phyloP scores from a whole-genome alignment of 2,113 vertebrate genomes.

The Antechinus stuartii region DNA sequence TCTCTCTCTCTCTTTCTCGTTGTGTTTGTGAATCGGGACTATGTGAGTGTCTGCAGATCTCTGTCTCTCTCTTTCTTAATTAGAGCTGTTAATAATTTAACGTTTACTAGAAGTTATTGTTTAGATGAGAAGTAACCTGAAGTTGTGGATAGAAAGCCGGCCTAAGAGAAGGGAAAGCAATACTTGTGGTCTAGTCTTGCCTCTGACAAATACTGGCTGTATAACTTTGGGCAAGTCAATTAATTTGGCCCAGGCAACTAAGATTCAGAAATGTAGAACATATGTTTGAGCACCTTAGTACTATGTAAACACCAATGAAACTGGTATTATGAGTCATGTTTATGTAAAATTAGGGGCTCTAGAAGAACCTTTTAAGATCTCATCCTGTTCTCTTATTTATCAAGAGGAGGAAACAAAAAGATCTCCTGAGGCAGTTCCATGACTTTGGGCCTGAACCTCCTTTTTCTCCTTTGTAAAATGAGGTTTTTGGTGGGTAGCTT shows the following conservation, averaged over 20 bases:
- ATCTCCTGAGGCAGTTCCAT: neutral
- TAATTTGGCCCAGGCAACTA: neutral
- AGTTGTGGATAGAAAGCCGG: neutral
- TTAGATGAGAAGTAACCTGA: neutral
- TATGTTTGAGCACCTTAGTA: neutral
- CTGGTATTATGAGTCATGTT: neutral
- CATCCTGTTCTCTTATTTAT: neutral
- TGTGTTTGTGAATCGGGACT: too few species aligned
- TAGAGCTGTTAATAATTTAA: neutral
- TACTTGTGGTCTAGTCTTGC: neutral
- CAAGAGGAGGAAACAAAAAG: neutral
- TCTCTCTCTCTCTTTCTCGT: neutral
- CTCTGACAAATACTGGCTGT: neutral
- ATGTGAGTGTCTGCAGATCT: too few species aligned
- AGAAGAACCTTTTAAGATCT: neutral
- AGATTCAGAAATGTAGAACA: neutral
- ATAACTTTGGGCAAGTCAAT: neutral
- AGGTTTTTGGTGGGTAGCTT: neutral
- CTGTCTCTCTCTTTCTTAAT: neutral
- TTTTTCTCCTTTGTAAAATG: neutral
- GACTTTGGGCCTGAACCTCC: neutral
- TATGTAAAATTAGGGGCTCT: neutral
- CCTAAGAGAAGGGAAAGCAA: neutral
- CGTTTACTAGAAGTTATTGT: neutral
- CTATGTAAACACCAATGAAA: neutral